Evolutionary conservation across 2,888 invertebrate genomes (phyloP), one percentile per base, ranked within the genome.

Genomic region (Dicyrtomina minuta): DNA sequence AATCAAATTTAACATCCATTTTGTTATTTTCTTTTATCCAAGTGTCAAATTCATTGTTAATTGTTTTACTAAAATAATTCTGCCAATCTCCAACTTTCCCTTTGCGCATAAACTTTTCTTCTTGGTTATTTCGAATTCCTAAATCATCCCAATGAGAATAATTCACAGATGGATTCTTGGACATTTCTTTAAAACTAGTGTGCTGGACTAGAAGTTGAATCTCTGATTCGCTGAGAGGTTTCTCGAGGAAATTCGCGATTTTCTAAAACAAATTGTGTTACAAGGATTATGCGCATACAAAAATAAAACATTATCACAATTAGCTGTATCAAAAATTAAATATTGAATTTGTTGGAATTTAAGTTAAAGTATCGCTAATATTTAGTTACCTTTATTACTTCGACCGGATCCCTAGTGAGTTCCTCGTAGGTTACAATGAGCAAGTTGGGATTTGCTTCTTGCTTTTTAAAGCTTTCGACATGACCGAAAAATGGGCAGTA

Each of bases 151-250:
- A 82, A 72, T 84, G 81, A 22, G 70, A 62, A 33, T 77, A 77
- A 46, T 77, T 77, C 5, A 74, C 82, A 60, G 81, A 80, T 15
- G 82, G 80, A 79, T 85, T 85, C 8, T 75, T 67, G 68, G 82
- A 80, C 85, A 85, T 85, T 49, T 78, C 79, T 13, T 79, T 74
- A 77, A 85, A 85, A 44, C 81, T 80, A 68, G 84, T 84, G 76
- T 83, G 82, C 2, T 79, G 70, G 13, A 80, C 81, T 17, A 85
- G 80, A 77, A 26, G 78, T 71, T 49, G 65, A 2, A 79, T 66
- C 17, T 79, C 75, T n/a, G 75, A 75, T 13, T 72, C 69, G 5
- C 66, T 75, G 24, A 80, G 79, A 75, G 64, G 62, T 43, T 77
- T 75, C 10, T 80, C 81, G 49, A 83, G 72, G 70, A 84, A 84